These are phyloP conservation scores for Diaprepes abbreviatus DNA, from an alignment of 2,888 invertebrate species.

Conservation along the genomic window DNA sequence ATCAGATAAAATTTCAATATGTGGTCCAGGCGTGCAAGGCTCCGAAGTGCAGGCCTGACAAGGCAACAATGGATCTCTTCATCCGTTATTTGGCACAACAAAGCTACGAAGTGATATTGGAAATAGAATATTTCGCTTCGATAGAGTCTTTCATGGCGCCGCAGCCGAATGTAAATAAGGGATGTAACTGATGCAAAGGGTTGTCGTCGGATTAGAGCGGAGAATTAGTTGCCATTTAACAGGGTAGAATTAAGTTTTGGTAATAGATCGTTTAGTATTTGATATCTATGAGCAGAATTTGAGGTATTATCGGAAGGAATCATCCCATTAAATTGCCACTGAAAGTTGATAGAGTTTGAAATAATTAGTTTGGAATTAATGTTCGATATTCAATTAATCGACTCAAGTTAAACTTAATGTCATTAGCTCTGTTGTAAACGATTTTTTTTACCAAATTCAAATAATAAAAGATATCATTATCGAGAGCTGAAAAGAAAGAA, in stretches of 20 bases:
- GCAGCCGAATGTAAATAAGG: constrained; percentile 65
- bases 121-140: constrained; percentile 67
- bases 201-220: constrained; percentile 57
- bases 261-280: neutral
- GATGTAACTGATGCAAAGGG: constrained; percentile 61
- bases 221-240: constrained; percentile 52
- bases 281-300: neutral
- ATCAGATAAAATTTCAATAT: constrained; percentile 62
- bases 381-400: no score
- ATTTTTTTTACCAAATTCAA: no score
- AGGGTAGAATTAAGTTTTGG: constrained; percentile 21
- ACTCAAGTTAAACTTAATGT: no score
- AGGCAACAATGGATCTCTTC: constrained; percentile 64
- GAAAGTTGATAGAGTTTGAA: no score
- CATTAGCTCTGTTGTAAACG: no score
- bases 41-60: constrained; percentile 58
- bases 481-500: no score
- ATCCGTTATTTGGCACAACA: constrained; percentile 65
- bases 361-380: no score
- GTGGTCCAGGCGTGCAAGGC: constrained; percentile 55
- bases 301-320: no score
- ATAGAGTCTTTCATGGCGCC: constrained; percentile 63
- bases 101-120: constrained; percentile 66
- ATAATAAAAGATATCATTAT: no score
- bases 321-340: no score